Conservation (phyloP, 2,113 vertebrate species). For the Rissa tridactyla region DNA sequence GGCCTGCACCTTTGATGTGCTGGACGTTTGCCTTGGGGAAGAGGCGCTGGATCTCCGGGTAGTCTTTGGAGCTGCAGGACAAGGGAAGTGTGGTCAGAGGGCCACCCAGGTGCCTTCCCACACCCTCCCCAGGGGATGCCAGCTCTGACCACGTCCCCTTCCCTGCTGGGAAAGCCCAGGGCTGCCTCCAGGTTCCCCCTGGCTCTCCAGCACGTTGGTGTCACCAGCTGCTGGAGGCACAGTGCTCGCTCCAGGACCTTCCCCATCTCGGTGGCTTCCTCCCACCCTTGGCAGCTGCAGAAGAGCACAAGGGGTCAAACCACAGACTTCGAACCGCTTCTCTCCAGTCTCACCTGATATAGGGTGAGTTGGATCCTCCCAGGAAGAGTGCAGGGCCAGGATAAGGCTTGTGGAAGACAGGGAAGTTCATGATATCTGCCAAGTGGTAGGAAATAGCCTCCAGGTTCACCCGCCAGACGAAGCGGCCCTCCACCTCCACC, state of each 20-base stretch:
- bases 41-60: conserved; percentile 85
- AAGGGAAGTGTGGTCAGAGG: background rate
- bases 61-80: conserved; percentile 79
- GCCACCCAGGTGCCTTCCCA: background rate
- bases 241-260: background rate
- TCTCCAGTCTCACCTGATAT: conserved; percentile 81
- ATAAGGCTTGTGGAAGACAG: conserved; percentile 74
- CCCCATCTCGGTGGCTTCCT: background rate
- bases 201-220: accelerated
- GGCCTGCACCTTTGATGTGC: conserved; percentile 85
- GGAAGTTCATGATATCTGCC: conserved; percentile 83
- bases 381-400: conserved; percentile 88
- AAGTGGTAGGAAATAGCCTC: conserved; percentile 84
- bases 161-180: background rate
- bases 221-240: background rate
- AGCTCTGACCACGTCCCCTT: background rate
- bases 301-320: background rate
- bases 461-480: conserved; percentile 89
- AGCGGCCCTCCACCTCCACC: conserved; percentile 81
- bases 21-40: conserved; percentile 85
- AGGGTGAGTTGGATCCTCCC: conserved; percentile 86
- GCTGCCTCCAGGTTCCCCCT: background rate
- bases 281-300: background rate
- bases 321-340: background rate
- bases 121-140: background rate